These are phyloP conservation scores for Cosmorhoe ocellata DNA, from an alignment of 2,888 invertebrate genomes.

Conservation along the genomic window DNA sequence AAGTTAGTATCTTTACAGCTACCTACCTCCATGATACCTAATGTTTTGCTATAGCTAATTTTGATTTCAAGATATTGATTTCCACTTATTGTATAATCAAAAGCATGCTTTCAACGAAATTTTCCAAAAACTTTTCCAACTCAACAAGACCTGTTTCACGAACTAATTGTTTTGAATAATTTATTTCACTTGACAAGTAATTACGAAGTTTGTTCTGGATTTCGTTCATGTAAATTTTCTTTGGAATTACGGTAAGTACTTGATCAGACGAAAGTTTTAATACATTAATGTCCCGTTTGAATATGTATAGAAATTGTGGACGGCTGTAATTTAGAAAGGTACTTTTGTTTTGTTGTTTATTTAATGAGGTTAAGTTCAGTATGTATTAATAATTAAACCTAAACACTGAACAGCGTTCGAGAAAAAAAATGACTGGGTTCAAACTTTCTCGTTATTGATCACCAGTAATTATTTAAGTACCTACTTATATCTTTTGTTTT, in stretches of 20 bases:
- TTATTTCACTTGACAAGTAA: conserved; percentile 68
- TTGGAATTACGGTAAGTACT: conserved; percentile 56
- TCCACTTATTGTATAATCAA: conserved; percentile 8
- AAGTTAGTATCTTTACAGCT: too few species aligned
- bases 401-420: too few species aligned
- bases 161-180: conserved; percentile 68
- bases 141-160: conserved; percentile 44
- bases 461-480: too few species aligned
- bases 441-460: too few species aligned
- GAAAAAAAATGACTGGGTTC: too few species aligned
- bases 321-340: conserved; percentile 28
- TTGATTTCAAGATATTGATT: neutral
- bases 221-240: conserved; percentile 58
- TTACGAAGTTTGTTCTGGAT: conserved; percentile 62
- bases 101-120: neutral
- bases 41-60: too few species aligned
- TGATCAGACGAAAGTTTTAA: conserved; percentile 59
- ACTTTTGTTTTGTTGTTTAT: conserved; percentile 25
- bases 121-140: conserved; percentile 19
- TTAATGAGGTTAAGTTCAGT: conserved; percentile 19
- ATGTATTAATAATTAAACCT: neutral
- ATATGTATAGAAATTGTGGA: conserved; percentile 52
- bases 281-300: conserved; percentile 51
- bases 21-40: too few species aligned
- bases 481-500: too few species aligned